Conservation (phyloP, 2,797 vertebrate genomes). For the Onychomys torridus region DNA sequence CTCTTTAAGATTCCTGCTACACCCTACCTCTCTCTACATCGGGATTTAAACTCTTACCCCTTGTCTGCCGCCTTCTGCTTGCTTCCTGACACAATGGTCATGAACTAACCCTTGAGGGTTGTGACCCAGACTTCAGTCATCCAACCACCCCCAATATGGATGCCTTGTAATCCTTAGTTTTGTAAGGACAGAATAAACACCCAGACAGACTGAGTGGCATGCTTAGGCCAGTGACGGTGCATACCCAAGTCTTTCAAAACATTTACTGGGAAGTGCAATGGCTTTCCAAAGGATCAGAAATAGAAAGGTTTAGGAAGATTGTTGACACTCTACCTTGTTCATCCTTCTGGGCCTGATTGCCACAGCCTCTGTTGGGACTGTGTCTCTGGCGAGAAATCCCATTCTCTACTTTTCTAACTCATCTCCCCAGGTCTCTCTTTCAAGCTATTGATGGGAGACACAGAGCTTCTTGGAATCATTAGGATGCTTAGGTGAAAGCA, state of each 20-base stretch:
- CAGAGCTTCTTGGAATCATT: not conserved
- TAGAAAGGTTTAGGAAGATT: not conserved
- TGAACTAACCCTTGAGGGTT: too few species aligned
- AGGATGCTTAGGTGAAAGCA: not conserved
- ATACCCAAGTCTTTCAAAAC: not conserved
- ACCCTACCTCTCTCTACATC: too few species aligned
- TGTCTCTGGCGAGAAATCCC: rapidly evolving
- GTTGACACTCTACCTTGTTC: not conserved
- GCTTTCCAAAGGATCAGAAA: not conserved
- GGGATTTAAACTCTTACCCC: too few species aligned
- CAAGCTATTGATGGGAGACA: not conserved
- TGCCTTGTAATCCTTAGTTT: not conserved
- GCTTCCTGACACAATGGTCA: too few species aligned
- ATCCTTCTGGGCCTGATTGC: rapidly evolving
- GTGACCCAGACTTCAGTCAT: too few species aligned
- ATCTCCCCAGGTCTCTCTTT: not conserved
- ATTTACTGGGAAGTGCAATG: not conserved
- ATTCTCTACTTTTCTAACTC: not conserved
- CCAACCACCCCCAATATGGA: not conserved
- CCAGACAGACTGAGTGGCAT: not conserved
- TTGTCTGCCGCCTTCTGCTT: too few species aligned
- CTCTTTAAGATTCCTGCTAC: too few species aligned
- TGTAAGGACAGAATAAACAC: not conserved
- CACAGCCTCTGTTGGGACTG: not conserved
- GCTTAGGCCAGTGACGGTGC: rapidly evolving